Conservation (phyloP, 2,888 invertebrate species). For the Diogma glabrata region DNA sequence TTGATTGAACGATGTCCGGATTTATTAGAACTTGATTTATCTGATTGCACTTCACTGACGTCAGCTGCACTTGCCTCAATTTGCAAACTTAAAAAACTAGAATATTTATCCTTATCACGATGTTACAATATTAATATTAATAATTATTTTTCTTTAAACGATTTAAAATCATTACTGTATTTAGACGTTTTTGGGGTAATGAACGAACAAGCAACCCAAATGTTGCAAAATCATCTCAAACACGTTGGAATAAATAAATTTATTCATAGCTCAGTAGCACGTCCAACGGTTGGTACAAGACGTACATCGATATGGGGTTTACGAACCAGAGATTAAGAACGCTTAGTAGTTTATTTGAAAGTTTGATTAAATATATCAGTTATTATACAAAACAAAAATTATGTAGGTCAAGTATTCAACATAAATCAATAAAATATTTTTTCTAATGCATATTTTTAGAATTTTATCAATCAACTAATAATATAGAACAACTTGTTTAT, state of each 20-base stretch:
- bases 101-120: constrained; percentile 67
- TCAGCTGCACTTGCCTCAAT: constrained; percentile 46
- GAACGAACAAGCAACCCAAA: constrained; percentile 41
- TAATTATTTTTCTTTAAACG: constrained; percentile 48
- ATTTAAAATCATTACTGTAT: constrained; percentile 54
- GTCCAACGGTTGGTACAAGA: constrained; percentile 78
- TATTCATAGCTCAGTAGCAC: constrained; percentile 72
- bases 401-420: too few relatives aligned
- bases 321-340: constrained; percentile 69
- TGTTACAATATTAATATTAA: constrained; percentile 66
- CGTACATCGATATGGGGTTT: constrained; percentile 87
- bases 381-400: too few relatives aligned
- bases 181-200: constrained; percentile 76
- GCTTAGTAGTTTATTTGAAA: too few relatives aligned
- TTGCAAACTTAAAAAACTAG: constrained; percentile 46
- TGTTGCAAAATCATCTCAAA: constrained; percentile 43
- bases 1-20: constrained; percentile 55
- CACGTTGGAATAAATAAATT: constrained; percentile 59
- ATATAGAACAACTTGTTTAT: too few relatives aligned
- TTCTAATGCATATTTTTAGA: too few relatives aligned
- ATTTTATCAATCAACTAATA: too few relatives aligned
- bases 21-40: constrained; percentile 74
- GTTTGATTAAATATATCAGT: too few relatives aligned
- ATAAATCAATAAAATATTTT: too few relatives aligned
- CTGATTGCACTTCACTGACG: constrained; percentile 69